Conservation (phyloP, 2,113 vertebrate genomes). For the human region DNA sequence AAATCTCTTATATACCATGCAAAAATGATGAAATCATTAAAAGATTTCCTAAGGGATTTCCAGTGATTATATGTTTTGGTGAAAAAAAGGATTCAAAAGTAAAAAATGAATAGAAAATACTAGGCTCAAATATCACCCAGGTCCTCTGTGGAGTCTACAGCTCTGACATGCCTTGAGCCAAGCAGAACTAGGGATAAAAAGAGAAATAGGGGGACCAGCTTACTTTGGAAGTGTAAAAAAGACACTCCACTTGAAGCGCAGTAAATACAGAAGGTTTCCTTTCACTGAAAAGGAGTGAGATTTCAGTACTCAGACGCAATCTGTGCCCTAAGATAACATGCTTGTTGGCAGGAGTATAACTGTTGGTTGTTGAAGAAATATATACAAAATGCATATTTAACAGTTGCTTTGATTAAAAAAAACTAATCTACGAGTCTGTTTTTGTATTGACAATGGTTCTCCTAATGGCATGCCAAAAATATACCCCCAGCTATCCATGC, state of each 20-base stretch:
- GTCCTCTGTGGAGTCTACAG: neutral
- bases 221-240: neutral
- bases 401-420: conserved; percentile 10
- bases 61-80: neutral
- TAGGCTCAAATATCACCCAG: neutral
- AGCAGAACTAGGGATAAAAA: neutral
- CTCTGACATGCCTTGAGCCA: neutral
- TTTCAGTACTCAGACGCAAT: neutral
- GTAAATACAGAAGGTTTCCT: neutral
- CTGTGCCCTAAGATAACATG: conserved; percentile 18
- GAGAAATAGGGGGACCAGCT: neutral
- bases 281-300: neutral
- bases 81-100: neutral
- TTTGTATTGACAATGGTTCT: neutral
- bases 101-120: neutral
- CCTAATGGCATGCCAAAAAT: conserved; percentile 4
- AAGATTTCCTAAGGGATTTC: conserved; percentile 40
- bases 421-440: conserved; percentile 3
- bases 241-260: neutral
- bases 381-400: conserved; percentile 52
- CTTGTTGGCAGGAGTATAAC: neutral
- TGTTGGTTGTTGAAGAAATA: neutral
- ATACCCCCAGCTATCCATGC: conserved; percentile 1
- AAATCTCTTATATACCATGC: conserved; percentile 15
- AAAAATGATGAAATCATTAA: conserved; percentile 61